These are phyloP conservation scores for Gallinago paraguaiae DNA, from an alignment of 2,113 vertebrate genomes.

Conservation along the genomic window DNA sequence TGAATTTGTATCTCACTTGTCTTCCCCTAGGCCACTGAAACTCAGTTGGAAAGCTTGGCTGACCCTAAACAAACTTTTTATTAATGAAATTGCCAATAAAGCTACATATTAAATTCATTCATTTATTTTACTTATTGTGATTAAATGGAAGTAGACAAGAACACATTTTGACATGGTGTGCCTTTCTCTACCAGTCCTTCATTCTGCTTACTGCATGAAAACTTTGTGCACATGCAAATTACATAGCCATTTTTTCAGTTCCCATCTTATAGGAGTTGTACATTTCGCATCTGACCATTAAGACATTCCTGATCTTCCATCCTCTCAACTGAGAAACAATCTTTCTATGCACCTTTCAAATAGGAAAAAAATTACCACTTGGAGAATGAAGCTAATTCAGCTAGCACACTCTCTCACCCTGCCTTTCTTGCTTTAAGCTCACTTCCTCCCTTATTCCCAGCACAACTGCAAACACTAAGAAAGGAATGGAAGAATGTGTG, in stretches of 20 bases:
- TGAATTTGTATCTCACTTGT: not conserved
- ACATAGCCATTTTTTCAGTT: not conserved
- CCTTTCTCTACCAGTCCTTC: not conserved
- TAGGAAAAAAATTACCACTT: not conserved
- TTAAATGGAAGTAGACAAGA: not conserved
- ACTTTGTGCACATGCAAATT: not conserved
- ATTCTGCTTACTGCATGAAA: not conserved
- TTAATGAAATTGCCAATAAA: not conserved
- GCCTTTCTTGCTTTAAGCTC: not conserved
- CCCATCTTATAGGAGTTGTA: rapidly evolving
- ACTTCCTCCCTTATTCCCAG: not conserved
- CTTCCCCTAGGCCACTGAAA: not conserved
- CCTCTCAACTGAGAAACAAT: not conserved
- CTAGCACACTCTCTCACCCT: not conserved
- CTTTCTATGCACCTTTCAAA: not conserved
- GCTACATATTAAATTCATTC: not conserved
- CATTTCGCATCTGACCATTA: not conserved
- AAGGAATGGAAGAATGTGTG: not conserved
- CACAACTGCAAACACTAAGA: not conserved
- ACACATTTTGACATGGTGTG: not conserved
- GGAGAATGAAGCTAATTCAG: not conserved
- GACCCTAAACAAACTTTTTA: not conserved
- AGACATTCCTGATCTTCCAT: not conserved
- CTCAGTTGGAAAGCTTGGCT: not conserved
- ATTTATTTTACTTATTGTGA: not conserved